Evolutionary conservation across 2,113 vertebrate genomes (phyloP).

Genomic region (Amazona vittata): DNA sequence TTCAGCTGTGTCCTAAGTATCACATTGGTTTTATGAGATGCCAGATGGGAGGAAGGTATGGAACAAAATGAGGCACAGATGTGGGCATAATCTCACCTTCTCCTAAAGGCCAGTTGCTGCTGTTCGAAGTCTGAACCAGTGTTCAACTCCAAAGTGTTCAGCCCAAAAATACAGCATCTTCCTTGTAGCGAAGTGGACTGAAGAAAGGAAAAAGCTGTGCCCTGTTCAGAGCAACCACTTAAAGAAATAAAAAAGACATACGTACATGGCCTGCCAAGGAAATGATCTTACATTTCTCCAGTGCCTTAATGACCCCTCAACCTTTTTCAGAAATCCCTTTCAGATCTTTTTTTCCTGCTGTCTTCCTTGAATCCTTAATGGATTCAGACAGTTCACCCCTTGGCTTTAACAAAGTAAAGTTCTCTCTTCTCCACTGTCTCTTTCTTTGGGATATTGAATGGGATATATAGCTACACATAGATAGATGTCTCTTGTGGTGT

Average conservation of each 20-base stretch:
- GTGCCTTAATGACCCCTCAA: background rate
- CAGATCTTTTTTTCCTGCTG: conserved; percentile 23
- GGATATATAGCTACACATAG: background rate
- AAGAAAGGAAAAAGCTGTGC: background rate
- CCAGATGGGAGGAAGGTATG: background rate
- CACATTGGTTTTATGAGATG: background rate
- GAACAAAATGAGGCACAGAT: background rate
- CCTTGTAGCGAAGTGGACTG: background rate
- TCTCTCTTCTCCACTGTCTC: background rate
- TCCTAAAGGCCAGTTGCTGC: background rate
- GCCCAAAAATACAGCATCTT: background rate
- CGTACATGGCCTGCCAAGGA: background rate
- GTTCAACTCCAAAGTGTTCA: no score
- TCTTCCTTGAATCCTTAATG: conserved; percentile 38
- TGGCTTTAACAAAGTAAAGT: background rate
- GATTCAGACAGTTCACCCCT: background rate
- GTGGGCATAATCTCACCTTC: background rate
- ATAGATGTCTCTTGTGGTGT: background rate
- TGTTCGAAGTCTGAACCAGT: no score
- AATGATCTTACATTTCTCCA: background rate
- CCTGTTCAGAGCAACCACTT: background rate
- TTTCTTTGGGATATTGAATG: background rate
- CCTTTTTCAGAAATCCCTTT: conserved; percentile 8
- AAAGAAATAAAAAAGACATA: background rate
- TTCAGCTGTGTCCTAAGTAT: background rate